Conservation (phyloP, 2,113 vertebrate genomes). For the Brachirus orientalis region DNA sequence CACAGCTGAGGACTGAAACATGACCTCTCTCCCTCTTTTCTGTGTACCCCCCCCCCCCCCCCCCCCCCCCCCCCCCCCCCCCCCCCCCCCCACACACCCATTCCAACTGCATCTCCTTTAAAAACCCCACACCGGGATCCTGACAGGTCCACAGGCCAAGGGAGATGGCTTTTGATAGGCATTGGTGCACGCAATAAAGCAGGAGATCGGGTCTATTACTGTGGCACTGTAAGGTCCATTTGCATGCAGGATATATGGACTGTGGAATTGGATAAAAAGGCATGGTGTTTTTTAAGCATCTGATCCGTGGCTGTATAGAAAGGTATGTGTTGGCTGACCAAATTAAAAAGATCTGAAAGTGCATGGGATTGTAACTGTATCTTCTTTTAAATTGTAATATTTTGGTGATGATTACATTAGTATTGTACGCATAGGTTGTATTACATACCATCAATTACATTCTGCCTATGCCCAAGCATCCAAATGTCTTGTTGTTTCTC, state of each 20-base stretch:
- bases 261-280: slow-evolving; percentile 34
- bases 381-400: not conserved
- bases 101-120: slow-evolving; percentile 47
- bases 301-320: slow-evolving; percentile 44
- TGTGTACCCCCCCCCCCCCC: slow-evolving; percentile 11
- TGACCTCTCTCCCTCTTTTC: slow-evolving; percentile 59
- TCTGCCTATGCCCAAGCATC: too few relatives aligned
- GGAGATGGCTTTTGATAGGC: slow-evolving; percentile 52
- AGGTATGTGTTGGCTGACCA: slow-evolving; percentile 69
- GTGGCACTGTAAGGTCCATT: slow-evolving; percentile 16
- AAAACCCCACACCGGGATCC: slow-evolving; percentile 50
- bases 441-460: too few relatives aligned
- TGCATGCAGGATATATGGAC: slow-evolving; percentile 53
- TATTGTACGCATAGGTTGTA: too few relatives aligned
- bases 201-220: slow-evolving; percentile 41
- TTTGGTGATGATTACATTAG: not conserved
- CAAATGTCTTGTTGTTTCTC: not conserved
- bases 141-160: slow-evolving; percentile 38
- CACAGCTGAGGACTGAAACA: slow-evolving; percentile 93
- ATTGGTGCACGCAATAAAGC: slow-evolving; percentile 30
- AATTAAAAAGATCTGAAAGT: not conserved
- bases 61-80: too few relatives aligned
- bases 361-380: not conserved
- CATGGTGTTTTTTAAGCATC: slow-evolving; percentile 40
- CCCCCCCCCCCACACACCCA: slow-evolving; percentile 35